Conservation (phyloP, 2,797 vertebrate species). For the Taeniopygia guttata region DNA sequence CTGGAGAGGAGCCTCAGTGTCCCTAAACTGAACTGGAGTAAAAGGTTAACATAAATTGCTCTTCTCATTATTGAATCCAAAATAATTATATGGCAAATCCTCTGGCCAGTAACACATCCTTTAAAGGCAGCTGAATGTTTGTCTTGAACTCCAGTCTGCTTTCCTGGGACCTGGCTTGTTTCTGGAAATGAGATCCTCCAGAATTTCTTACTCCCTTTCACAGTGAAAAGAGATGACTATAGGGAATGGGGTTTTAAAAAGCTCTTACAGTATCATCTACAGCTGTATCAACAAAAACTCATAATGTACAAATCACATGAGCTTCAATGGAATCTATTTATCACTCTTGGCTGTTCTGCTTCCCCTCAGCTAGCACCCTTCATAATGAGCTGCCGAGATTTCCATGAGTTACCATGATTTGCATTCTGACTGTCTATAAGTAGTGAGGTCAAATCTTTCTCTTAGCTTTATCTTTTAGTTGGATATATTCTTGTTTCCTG, state of each 20-base stretch:
- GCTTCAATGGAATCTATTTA: slow-evolving; percentile 5
- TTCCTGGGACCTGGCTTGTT: not conserved
- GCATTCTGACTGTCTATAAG: not conserved
- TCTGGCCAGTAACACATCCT: not conserved
- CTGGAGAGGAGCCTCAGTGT: slow-evolving; percentile 13
- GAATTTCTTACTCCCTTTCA: not conserved
- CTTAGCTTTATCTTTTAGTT: not conserved
- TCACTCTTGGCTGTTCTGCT: slow-evolving; percentile 20
- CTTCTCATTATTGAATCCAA: not conserved
- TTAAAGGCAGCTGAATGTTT: not conserved
- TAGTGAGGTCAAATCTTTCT: not conserved
- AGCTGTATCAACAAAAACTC: slow-evolving; percentile 22
- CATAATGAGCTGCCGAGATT: not conserved
- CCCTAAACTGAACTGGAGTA: not conserved
- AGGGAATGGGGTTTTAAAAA: slow-evolving; percentile 5
- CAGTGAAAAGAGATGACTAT: not conserved
- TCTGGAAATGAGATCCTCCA: not conserved
- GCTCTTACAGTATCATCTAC: not conserved
- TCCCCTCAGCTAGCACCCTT: not conserved
- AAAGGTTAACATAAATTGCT: not conserved
- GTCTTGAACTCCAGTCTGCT: not conserved
- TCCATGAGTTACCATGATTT: not conserved
- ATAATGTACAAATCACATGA: not conserved
- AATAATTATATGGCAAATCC: not conserved
- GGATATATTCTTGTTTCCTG: not conserved